Evolutionary conservation across 2,888 invertebrate species (phyloP).

Genomic region (Macrophya alboannulata): DNA sequence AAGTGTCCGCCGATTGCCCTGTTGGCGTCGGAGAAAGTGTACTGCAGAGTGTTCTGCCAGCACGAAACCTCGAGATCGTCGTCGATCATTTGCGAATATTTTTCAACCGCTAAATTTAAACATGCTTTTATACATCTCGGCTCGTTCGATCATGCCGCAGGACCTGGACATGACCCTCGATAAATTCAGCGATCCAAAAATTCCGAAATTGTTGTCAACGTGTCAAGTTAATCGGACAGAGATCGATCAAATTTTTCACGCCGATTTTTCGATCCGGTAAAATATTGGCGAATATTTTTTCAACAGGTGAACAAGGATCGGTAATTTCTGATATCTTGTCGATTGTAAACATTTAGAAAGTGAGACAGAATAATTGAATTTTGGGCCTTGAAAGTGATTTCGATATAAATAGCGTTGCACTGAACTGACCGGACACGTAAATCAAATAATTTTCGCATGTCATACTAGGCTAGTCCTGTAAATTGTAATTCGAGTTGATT

Average conservation of each 20-base stretch:
- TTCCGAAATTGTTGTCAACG: not conserved
- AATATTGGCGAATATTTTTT: not conserved
- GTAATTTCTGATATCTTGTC: not conserved
- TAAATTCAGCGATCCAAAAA: not conserved
- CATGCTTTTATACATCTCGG: not conserved
- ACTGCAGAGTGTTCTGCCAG: conserved; percentile 57
- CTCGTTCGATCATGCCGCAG: not conserved
- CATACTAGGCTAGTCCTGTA: conserved; percentile 21
- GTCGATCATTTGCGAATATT: not conserved
- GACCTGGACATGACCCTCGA: not conserved
- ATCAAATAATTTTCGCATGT: conserved; percentile 19
- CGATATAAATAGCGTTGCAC: not conserved
- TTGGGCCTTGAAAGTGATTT: conserved; percentile 4
- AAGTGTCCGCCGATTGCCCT: conserved; percentile 76
- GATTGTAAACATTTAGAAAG: not conserved
- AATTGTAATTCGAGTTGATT: conserved; percentile 44
- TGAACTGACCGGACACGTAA: conserved; percentile 3
- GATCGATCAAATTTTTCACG: too few relatives aligned
- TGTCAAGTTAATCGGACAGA: not conserved
- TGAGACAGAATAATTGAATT: not conserved
- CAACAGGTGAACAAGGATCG: not conserved
- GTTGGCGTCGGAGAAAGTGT: conserved; percentile 78
- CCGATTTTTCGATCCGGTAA: too few relatives aligned
- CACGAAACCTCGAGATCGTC: conserved; percentile 31
- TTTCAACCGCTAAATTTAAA: not conserved